Evolutionary conservation across 2,797 vertebrate species (phyloP), one percentile per base, ranked within the genome.

Genomic region (Pogonophryne albipinna): DNA sequence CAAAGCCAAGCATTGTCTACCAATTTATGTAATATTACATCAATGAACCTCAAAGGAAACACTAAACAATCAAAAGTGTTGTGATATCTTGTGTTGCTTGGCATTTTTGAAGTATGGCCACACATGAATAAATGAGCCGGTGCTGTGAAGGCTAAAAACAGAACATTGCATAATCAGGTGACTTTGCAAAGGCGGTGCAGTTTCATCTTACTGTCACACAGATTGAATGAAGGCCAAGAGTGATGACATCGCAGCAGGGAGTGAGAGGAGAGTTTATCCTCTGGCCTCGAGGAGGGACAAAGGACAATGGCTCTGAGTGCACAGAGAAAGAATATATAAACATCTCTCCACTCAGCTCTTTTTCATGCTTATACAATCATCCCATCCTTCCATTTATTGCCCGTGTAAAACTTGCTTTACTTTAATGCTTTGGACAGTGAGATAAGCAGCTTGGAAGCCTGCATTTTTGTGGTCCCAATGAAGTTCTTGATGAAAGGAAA

Each of bases 131-230:
- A 74, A 84, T 53, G 69, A 85, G 79, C 23, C 7, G 15, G 62
- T 14, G 78, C 69, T 70, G 71, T 41, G 51, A 75, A 63, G 80
- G 81, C 85, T 90, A 82, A 89, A 94, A 91, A 88, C 62, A 70
- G 87, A 85, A 71, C 66, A 70, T 88, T 89, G 70, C 86, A 78
- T 89, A 87, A 88, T 85, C 85, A 84, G 87, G 85, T 92, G 88
- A 92, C 90, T 90, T 92, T 89, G 88, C 75, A 83, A 87, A 90
- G 75, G 66, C 75, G 79, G 70, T 50, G 70, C 70, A 72, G 81
- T 71, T 81, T 87, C 65, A 80, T 81, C 76, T 78, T 77, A 85
- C 89, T 71, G 85, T 90, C 85, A 83, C 62, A 50, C 59, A 83
- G 82, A 83, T 81, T 91, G 90, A 93, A 86, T 82, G 84, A 84